These are phyloP conservation scores for Venustaconcha ellipsiformis DNA, from an alignment of 1,140 invertebrate genomes.

Conservation along the genomic window DNA sequence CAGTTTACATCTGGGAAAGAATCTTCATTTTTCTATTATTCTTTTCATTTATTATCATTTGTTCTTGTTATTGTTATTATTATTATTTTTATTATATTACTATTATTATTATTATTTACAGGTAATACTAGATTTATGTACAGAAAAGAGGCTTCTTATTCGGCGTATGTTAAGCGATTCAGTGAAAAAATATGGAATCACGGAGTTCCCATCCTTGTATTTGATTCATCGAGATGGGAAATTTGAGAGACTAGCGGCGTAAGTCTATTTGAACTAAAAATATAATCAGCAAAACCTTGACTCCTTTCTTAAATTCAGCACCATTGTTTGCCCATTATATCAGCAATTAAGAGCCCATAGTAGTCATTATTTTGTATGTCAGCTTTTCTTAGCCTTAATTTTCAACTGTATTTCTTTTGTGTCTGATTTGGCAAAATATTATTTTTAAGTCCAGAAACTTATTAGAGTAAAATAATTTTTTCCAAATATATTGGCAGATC, in stretches of 20 bases:
- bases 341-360: too few species aligned
- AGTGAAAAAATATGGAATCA: conserved; percentile 59
- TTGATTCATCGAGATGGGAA: conserved; percentile 52
- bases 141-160: conserved; percentile 43
- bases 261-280: conserved; percentile 18
- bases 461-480: too few species aligned
- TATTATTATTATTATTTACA: conserved; percentile 30
- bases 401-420: too few species aligned
- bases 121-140: conserved; percentile 56
- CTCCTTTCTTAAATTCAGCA: too few species aligned
- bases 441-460: too few species aligned
- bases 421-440: too few species aligned
- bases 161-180: conserved; percentile 44
- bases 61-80: not conserved
- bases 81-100: not conserved
- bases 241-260: conserved; percentile 52
- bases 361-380: too few species aligned
- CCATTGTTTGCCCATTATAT: too few species aligned
- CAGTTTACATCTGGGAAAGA: not conserved
- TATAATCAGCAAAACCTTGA: too few species aligned
- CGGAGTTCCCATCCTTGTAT: conserved; percentile 52
- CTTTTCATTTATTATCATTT: not conserved
- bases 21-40: not conserved
- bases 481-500: too few species aligned
- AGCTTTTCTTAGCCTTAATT: too few species aligned